A percentile compares a stretch with the other conserved stretches of the same genome.
phyloP scores from a whole-genome alignment of 2,113 vertebrate species.

The Dromaius novaehollandiae region DNA sequence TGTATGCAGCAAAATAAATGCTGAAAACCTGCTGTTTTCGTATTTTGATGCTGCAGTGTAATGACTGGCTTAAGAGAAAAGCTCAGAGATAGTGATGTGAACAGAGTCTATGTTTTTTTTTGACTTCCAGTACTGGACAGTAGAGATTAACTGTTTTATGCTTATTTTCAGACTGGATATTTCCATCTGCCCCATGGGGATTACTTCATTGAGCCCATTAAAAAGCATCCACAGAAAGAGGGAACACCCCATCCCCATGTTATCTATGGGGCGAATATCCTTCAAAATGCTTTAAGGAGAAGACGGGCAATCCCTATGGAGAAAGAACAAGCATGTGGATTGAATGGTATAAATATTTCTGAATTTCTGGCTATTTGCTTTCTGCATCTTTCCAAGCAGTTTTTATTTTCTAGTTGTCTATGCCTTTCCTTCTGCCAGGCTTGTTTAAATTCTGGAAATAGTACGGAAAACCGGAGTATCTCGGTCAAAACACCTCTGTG shows the following conservation, averaged over 20 bases:
- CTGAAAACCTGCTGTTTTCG: not conserved
- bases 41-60: not conserved
- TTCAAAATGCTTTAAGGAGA: slow-evolving; percentile 58
- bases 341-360: slow-evolving; percentile 81
- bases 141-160: slow-evolving; percentile 38
- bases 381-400: not conserved
- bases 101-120: not conserved
- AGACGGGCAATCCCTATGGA: slow-evolving; percentile 48
- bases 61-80: not conserved
- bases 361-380: not conserved
- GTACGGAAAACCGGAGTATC: not conserved
- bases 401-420: not conserved
- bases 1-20: not conserved
- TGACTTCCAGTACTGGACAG: not conserved
- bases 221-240: slow-evolving; percentile 64
- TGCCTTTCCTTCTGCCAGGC: not conserved
- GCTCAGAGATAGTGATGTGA: not conserved
- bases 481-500: not conserved
- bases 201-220: slow-evolving; percentile 92
- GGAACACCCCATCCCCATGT: slow-evolving; percentile 82
- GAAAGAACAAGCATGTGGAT: slow-evolving; percentile 78
- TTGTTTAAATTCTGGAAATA: not conserved
- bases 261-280: slow-evolving; percentile 79
- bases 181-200: slow-evolving; percentile 87
- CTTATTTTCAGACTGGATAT: slow-evolving; percentile 86